Conservation (phyloP, 2,888 invertebrate species). For the Drepana falcataria region DNA sequence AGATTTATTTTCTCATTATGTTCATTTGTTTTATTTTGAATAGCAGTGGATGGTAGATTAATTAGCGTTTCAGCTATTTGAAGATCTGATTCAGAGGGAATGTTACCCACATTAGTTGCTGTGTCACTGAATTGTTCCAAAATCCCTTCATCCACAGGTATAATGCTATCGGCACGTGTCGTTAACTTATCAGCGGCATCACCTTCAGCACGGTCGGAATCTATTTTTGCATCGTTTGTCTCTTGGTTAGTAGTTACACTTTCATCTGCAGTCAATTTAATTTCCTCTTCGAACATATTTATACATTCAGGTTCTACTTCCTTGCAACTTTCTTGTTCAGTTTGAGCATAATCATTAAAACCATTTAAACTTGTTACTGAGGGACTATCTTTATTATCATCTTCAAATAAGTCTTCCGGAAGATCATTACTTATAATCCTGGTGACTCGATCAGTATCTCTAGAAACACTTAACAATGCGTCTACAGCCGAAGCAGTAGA, state of each 20-base stretch:
- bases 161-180: background rate
- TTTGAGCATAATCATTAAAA: constrained; percentile 23
- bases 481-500: constrained; percentile 71
- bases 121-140: background rate
- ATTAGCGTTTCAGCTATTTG: constrained; percentile 73
- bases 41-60: constrained; percentile 62
- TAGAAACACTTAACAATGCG: constrained; percentile 63
- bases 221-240: constrained; percentile 8
- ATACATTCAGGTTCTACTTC: constrained; percentile 4
- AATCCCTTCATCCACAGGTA: background rate
- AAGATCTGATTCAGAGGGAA: constrained; percentile 67
- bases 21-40: constrained; percentile 47
- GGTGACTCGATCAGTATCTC: constrained; percentile 65
- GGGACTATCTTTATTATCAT: constrained; percentile 53
- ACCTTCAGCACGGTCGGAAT: constrained; percentile 6
- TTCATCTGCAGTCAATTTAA: background rate
- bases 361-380: constrained; percentile 32
- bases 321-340: constrained; percentile 19
- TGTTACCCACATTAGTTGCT: constrained; percentile 27
- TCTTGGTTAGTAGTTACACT: background rate
- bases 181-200: background rate
- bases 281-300: background rate
- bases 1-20: constrained; percentile 24
- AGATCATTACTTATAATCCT: constrained; percentile 60
- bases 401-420: constrained; percentile 70